Conservation (phyloP, 37 sponge, comb jelly and placozoan species). For the Petrosia ficiformis region DNA sequence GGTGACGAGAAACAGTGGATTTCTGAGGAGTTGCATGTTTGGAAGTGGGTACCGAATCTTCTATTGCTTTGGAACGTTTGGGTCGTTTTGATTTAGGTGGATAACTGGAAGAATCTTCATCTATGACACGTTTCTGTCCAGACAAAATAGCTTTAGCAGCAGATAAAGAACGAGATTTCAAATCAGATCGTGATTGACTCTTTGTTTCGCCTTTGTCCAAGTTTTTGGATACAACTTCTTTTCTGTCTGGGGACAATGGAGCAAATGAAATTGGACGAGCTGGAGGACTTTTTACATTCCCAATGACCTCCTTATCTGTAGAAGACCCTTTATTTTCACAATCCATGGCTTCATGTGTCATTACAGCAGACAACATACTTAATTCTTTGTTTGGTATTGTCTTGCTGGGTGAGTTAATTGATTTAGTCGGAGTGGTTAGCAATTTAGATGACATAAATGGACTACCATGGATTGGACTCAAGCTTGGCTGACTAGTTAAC, state of each 20-base stretch:
- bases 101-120: not conserved
- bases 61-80: not conserved
- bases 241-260: slow-evolving; percentile 23
- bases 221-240: not conserved
- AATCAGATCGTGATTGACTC: not conserved
- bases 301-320: not conserved
- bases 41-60: too few species aligned
- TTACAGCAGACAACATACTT: not conserved
- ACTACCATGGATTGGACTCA: slow-evolving; percentile 34
- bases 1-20: not conserved
- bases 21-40: too few species aligned
- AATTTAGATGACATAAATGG: not conserved
- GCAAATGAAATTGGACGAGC: slow-evolving; percentile 45
- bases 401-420: not conserved
- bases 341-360: not conserved
- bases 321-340: not conserved
- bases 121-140: slow-evolving; percentile 28
- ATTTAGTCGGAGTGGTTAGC: not conserved
- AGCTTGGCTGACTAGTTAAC: slow-evolving; percentile 36
- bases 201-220: not conserved
- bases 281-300: not conserved
- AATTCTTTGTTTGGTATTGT: not conserved
- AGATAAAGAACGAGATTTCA: not conserved
- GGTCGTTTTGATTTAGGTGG: not conserved
- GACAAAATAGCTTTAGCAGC: not conserved